phyloP scores from a whole-genome alignment of 1,140 invertebrate species.

The Maniola jurtina region DNA sequence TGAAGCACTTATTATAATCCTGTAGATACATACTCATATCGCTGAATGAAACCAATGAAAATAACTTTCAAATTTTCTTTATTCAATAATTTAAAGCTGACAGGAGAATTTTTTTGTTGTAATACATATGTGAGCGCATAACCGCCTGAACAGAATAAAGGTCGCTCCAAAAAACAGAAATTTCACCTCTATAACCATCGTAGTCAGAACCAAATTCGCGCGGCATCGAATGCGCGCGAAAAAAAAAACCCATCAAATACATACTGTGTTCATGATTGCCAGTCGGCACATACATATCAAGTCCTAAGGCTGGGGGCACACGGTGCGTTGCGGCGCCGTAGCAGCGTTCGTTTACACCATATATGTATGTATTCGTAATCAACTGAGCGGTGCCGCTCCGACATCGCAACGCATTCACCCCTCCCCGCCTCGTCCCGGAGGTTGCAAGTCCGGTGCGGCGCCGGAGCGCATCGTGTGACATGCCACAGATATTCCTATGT shows the following conservation, averaged over 20 bases:
- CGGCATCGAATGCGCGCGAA: slow-evolving; percentile 48
- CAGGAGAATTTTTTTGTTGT: slow-evolving; percentile 62
- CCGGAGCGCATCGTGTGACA: no score
- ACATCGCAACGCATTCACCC: no score
- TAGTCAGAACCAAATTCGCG: slow-evolving; percentile 31
- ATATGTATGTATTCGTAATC: no score
- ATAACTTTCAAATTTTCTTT: slow-evolving; percentile 73
- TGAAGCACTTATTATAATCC: no score
- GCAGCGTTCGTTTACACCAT: no score
- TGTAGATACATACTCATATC: no score
- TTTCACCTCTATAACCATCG: slow-evolving; percentile 48
- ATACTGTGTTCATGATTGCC: slow-evolving; percentile 26
- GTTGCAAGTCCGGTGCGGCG: no score
- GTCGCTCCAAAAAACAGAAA: slow-evolving; percentile 48
- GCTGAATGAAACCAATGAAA: slow-evolving; percentile 49
- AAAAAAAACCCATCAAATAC: slow-evolving; percentile 36
- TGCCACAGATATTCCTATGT: no score
- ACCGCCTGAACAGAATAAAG: not conserved
- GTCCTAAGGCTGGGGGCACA: no score
- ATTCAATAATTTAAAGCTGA: slow-evolving; percentile 78
- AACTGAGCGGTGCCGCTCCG: no score
- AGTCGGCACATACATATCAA: slow-evolving; percentile 15
- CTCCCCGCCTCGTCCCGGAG: no score
- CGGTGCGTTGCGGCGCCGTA: no score
- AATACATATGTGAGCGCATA: slow-evolving; percentile 28